phyloP scores from a whole-genome alignment of 2,113 vertebrate species.

The Accipiter virgatus region DNA sequence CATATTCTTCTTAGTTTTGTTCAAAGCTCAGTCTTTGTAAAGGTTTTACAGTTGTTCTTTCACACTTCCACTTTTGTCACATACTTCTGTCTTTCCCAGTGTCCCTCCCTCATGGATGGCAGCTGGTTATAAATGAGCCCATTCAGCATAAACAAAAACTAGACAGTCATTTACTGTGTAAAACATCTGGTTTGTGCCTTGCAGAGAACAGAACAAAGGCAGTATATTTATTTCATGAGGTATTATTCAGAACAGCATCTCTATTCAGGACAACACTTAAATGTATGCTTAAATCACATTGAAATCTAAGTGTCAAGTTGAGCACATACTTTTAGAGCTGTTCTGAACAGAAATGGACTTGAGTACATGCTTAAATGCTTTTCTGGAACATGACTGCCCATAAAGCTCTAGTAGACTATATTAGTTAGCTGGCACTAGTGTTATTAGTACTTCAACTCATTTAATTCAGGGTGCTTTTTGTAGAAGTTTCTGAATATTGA shows the following conservation, averaged over 20 bases:
- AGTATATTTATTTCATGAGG: not conserved
- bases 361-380: not conserved
- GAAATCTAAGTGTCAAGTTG: not conserved
- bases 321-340: not conserved
- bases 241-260: not conserved
- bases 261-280: constrained; percentile 3
- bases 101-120: not conserved
- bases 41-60: not conserved
- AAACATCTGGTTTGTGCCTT: constrained; percentile 34
- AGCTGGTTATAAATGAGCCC: constrained; percentile 35
- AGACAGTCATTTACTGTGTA: not conserved
- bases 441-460: constrained; percentile 18
- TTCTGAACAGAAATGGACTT: not conserved
- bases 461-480: constrained; percentile 48
- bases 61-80: not conserved
- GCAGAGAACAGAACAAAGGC: not conserved
- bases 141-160: constrained; percentile 13
- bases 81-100: not conserved
- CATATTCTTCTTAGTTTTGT: not conserved
- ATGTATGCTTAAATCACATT: not conserved
- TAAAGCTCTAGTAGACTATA: not conserved
- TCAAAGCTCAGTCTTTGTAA: not conserved
- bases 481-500: constrained; percentile 33
- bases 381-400: constrained; percentile 13
- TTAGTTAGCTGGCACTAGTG: not conserved